Conservation (phyloP, 2,113 vertebrate species). For the Pithys albifrons region DNA sequence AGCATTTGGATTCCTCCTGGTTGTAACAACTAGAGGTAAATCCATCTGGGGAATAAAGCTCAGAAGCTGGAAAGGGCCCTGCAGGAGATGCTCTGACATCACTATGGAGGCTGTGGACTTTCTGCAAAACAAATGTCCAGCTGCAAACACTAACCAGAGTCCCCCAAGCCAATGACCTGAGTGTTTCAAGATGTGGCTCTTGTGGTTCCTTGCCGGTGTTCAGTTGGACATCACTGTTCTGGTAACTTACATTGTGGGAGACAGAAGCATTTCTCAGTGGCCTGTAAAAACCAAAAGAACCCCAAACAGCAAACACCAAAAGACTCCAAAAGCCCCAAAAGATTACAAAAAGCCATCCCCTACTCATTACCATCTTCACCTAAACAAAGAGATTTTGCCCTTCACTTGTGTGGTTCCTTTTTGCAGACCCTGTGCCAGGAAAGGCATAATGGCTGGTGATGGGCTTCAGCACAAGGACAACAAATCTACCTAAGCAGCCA, state of each 20-base stretch:
- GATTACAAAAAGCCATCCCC: background rate
- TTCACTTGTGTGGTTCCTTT: background rate
- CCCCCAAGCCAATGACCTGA: rapidly evolving
- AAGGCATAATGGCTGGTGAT: rapidly evolving
- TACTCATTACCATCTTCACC: background rate
- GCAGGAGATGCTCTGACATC: background rate
- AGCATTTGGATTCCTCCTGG: background rate
- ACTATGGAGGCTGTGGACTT: background rate
- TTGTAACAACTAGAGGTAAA: background rate
- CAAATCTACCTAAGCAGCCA: background rate
- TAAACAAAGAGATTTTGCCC: background rate
- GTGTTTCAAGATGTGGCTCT: background rate
- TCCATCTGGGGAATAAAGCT: background rate
- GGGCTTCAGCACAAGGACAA: background rate
- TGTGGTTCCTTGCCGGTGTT: background rate
- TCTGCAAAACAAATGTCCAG: background rate
- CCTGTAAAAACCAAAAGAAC: background rate
- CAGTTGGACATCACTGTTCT: background rate
- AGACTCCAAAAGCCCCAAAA: background rate
- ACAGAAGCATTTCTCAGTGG: background rate
- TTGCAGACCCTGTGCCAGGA: background rate
- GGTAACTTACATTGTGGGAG: background rate
- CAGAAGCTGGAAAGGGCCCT: background rate
- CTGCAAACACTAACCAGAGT: background rate
- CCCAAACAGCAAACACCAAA: background rate